phyloP scores from a whole-genome alignment of 2,797 vertebrate genomes.

The Lithobates sylvaticus region DNA sequence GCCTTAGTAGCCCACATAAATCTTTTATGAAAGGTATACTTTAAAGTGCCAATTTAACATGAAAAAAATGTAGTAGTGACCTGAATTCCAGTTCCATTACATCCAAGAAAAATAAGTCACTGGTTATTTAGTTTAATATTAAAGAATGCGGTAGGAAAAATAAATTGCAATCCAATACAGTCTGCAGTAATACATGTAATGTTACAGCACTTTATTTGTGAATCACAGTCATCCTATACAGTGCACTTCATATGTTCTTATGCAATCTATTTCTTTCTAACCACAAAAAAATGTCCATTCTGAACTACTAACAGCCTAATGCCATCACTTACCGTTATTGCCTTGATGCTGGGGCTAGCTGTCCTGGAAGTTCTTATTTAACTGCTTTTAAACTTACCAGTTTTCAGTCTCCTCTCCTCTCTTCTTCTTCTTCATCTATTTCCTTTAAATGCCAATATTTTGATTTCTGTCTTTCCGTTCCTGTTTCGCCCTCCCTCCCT shows the following conservation, averaged over 20 bases:
- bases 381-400: not conserved
- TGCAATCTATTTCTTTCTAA: not conserved
- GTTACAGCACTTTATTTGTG: too few relatives aligned
- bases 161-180: too few relatives aligned
- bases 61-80: too few relatives aligned
- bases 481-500: not conserved
- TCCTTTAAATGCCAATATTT: slow-evolving; percentile 33
- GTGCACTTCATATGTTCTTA: not conserved
- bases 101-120: too few relatives aligned
- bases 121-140: too few relatives aligned
- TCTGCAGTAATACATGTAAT: too few relatives aligned
- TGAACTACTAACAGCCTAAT: not conserved
- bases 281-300: not conserved
- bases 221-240: not conserved
- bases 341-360: not conserved
- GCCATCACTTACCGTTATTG: not conserved
- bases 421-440: not conserved
- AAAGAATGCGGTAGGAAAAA: too few relatives aligned
- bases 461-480: slow-evolving; percentile 34
- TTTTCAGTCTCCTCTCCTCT: not conserved
- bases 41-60: too few relatives aligned
- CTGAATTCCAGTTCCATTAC: too few relatives aligned
- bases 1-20: too few relatives aligned
- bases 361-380: not conserved
- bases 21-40: too few relatives aligned